Evolutionary conservation across 2,797 vertebrate species (phyloP).

Genomic region (Morus bassanus): DNA sequence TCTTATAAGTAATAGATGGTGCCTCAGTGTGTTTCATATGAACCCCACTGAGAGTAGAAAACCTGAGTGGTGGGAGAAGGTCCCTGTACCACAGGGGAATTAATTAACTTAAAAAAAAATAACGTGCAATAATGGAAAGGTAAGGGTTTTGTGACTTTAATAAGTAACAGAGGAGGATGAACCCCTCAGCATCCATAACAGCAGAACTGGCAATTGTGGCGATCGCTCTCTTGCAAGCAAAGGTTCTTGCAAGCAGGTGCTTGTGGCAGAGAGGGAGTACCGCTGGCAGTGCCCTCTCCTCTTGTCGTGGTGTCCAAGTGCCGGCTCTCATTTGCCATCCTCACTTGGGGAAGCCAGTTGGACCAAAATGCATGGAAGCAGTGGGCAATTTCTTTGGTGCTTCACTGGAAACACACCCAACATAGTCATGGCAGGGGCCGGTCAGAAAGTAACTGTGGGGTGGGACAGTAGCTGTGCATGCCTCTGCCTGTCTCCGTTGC

Average conservation of each 20-base stretch:
- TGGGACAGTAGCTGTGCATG: neutral
- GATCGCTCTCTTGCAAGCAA: too few relatives aligned
- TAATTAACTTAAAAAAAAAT: neutral
- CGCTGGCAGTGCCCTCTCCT: neutral
- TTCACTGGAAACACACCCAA: neutral
- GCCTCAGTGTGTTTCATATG: accelerated
- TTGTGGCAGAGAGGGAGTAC: accelerated
- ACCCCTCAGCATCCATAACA: neutral
- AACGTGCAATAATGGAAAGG: neutral
- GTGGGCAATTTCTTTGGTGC: neutral
- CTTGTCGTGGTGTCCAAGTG: accelerated
- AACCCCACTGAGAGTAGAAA: neutral
- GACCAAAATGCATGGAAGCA: neutral
- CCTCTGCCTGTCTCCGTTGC: neutral
- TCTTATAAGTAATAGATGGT: neutral
- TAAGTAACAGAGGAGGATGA: neutral
- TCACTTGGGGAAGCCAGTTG: neutral
- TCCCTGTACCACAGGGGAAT: neutral
- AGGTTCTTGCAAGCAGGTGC: neutral
- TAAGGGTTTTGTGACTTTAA: neutral
- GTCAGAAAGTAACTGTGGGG: neutral
- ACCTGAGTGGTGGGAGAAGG: neutral
- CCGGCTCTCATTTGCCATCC: accelerated
- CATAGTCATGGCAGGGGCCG: accelerated
- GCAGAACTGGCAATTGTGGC: neutral